phyloP scores from a whole-genome alignment of 2,113 vertebrate species.

The Lampris megalopsis region DNA sequence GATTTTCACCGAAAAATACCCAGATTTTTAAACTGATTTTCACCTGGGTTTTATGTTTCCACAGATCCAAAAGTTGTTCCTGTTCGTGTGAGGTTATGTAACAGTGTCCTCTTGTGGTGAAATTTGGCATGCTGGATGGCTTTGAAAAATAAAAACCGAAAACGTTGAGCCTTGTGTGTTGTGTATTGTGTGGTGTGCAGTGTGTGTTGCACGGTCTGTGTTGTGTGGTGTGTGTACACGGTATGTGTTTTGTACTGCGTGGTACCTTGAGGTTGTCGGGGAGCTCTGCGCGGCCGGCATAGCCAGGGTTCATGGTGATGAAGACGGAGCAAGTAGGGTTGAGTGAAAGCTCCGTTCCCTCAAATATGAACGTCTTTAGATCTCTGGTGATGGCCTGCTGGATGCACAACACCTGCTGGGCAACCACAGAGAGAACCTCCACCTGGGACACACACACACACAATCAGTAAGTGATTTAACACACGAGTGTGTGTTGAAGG shows the following conservation, averaged over 20 bases:
- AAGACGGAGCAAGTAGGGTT: slow-evolving; percentile 93
- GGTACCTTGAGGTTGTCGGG: slow-evolving; percentile 95
- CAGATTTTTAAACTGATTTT: too few relatives aligned
- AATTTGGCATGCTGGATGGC: too few relatives aligned
- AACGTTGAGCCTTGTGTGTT: too few relatives aligned
- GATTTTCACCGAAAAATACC: too few relatives aligned
- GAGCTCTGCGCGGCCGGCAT: slow-evolving; percentile 91
- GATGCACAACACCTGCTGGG: slow-evolving; percentile 94
- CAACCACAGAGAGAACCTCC: slow-evolving; percentile 95
- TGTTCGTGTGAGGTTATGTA: too few relatives aligned
- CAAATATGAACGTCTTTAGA: slow-evolving; percentile 89
- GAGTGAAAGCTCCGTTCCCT: slow-evolving; percentile 91
- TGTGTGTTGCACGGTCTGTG: neutral
- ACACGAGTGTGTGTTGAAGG: too few relatives aligned
- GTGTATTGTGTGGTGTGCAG: too few relatives aligned
- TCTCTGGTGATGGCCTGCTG: slow-evolving; percentile 90
- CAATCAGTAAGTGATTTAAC: neutral
- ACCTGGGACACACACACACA: slow-evolving; percentile 79
- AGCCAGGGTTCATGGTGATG: slow-evolving; percentile 97
- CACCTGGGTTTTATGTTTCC: too few relatives aligned
- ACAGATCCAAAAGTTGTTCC: too few relatives aligned
- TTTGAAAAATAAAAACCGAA: too few relatives aligned
- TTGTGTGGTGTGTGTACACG: neutral
- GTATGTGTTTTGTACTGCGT: neutral
- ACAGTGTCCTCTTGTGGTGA: too few relatives aligned